Evolutionary conservation across 2,888 invertebrate species (phyloP).

Genomic region (Acanthosepion esculentum): DNA sequence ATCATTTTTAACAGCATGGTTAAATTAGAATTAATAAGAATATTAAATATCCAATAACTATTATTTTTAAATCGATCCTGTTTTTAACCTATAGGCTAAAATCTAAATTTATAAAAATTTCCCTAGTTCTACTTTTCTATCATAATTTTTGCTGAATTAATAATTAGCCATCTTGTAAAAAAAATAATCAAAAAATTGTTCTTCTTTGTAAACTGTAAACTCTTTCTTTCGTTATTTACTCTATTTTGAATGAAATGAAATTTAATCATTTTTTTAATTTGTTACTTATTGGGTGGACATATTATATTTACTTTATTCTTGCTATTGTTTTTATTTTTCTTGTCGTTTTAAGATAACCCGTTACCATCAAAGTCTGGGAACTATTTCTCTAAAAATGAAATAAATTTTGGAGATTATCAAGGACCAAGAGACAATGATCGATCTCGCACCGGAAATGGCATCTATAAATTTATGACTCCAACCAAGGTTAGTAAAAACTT

Average conservation of each 20-base stretch:
- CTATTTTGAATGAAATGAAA: neutral
- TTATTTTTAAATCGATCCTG: too few species aligned
- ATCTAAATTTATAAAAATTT: neutral
- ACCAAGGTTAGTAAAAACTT: constrained; percentile 65
- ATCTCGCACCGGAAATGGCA: constrained; percentile 54
- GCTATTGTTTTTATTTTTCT: neutral
- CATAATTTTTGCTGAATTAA: neutral
- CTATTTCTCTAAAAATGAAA: constrained; percentile 39
- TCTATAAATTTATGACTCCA: constrained; percentile 72
- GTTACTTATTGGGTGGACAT: neutral
- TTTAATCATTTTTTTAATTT: neutral
- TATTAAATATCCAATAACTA: too few species aligned
- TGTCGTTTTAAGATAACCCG: constrained; percentile 35
- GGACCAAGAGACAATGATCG: constrained; percentile 44
- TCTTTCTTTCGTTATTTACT: neutral
- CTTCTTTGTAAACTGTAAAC: neutral
- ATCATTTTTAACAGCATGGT: too few species aligned
- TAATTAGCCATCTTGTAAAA: neutral
- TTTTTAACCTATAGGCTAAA: too few species aligned
- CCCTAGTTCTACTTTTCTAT: neutral
- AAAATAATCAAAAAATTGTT: neutral
- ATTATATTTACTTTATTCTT: too few species aligned
- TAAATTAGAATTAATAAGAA: too few species aligned
- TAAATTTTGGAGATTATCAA: constrained; percentile 24
- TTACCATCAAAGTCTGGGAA: constrained; percentile 41